Evolutionary conservation across 2,113 vertebrate species (phyloP), one percentile per base, ranked within the genome.

Genomic region (Dromaius novaehollandiae): DNA sequence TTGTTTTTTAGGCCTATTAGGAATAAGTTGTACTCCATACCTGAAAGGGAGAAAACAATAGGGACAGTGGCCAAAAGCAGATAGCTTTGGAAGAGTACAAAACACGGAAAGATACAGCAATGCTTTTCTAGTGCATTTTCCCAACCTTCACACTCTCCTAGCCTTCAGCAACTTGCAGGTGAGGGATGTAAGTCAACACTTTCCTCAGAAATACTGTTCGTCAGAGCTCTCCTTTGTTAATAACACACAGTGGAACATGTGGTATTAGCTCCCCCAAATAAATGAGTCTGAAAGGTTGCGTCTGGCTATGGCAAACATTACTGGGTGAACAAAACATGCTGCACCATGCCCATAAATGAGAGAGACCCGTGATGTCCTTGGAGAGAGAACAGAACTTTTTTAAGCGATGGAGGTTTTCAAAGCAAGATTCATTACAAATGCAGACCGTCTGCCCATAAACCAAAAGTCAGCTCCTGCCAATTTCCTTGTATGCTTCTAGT

Each of bases 401-500:
- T 73, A 89, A 92, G 64, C 73, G 63, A 87, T 30, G 75, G 73
- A 85, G 51, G 60, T 92, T 96, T 93, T 82, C 93, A 40, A 84
- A 93, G 84, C 28, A 89, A 95, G 69, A 82, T 95, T 96, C 92
- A 95, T 97, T 94, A 97, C 66, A 95, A 95, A 97, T 95, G 83
- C 95, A 97, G 96, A 96, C 88, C 18, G 73, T 96, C 95, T 96
- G 88, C 93, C 80, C 84, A 91, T 96, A 97, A 97, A 96, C 58
- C 46, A 88, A 85, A 83, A 68, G 78, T 36, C 75, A 82, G 91
- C 68, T 93, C 78, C 88, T 97, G 96, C 95, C 96, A 97, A 91
- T 95, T 97, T 96, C 96, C 91, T 97, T 96, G 88, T 94, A 75
- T 2, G 5, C 81, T 78, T 91, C 81, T 96, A 97, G 92, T 97